A percentile compares a stretch with the other conserved stretches of the same genome.
phyloP scores from a whole-genome alignment of 35 echinoderm and acorn worm species.

The Acanthaster planci region DNA sequence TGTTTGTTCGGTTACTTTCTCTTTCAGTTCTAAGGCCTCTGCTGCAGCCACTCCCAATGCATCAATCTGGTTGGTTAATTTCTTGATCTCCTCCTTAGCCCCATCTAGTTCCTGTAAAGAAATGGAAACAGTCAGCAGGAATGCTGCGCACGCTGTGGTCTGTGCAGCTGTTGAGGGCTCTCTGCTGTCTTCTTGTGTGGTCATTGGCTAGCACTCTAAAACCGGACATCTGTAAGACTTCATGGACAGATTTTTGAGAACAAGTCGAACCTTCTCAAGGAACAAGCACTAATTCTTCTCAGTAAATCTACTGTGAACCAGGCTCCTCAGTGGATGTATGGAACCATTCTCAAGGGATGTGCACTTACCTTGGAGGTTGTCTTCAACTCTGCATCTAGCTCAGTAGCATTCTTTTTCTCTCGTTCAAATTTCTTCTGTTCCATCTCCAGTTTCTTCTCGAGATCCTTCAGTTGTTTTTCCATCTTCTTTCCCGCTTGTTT shows the following conservation, averaged over 20 bases:
- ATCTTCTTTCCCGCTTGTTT: conserved; percentile 92
- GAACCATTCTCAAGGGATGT: not conserved
- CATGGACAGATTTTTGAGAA: too few relatives aligned
- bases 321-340: too few relatives aligned
- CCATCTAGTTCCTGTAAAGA: conserved; percentile 62
- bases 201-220: too few relatives aligned
- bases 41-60: conserved; percentile 82
- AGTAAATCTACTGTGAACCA: too few relatives aligned
- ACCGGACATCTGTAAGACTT: too few relatives aligned
- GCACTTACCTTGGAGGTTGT: conserved; percentile 79
- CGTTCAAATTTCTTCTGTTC: conserved; percentile 96
- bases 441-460: conserved; percentile 96
- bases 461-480: conserved; percentile 94
- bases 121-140: not conserved
- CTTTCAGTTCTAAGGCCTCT: conserved; percentile 85
- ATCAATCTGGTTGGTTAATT: conserved; percentile 71
- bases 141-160: too few relatives aligned
- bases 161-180: too few relatives aligned
- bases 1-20: conserved; percentile 63
- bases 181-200: too few relatives aligned
- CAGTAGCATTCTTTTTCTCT: conserved; percentile 84
- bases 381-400: conserved; percentile 84
- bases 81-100: conserved; percentile 64
- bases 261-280: too few relatives aligned
- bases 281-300: too few relatives aligned